Evolutionary conservation across 37 sponge, comb jelly and placozoan genomes (phyloP), one percentile per base, ranked within the genome.

Genomic region (Halisarca cf. caerulea): DNA sequence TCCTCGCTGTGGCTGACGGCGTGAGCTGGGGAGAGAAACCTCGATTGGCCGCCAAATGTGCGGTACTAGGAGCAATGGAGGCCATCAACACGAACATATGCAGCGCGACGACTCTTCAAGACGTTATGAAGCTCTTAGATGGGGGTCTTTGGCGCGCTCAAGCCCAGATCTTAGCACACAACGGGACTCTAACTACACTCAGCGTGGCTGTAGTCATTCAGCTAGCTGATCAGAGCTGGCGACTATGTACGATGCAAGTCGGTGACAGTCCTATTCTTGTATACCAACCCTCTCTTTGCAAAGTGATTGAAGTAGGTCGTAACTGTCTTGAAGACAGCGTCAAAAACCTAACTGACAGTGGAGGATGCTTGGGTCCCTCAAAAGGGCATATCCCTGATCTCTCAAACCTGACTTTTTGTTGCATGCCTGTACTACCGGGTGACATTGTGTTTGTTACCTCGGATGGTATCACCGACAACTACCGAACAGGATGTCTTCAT

Each of bases 381-480:
- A 79, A 88, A 0, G 97, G 97, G 11, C 69, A 43, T 39, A 6
- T 77, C 36, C 97, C 97, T 35, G 97, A 96, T 51, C 68, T 91
- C 25, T 45, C 82, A 0, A 96, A 96, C 42, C 86, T 96, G 53
- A 86, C 83, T 1, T 44, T 89, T 4, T 61, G 88, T 44, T 89
- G 68, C 81, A 85, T 77, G 40, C 60, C 87, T 0, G 84, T 96
- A 3, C 62, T 28, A 33, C 80, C 72, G 1, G 91, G 83, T 41
- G 96, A 96, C 59, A 89, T 93, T 24, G 92, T 96, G 41, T 89
- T 96, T 62, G 38, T 59, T 4, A 78, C 66, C 0, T 81, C 92
- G 1, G 96, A 96, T 66, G 96, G 96, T 5, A 79, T 96, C 4
- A 83, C 91, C 7, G 96, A 96, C 69, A 96, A 96, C 58, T 96